Evolutionary conservation across 2,888 invertebrate species (phyloP).

Genomic region (Cataglyphis albicans): DNA sequence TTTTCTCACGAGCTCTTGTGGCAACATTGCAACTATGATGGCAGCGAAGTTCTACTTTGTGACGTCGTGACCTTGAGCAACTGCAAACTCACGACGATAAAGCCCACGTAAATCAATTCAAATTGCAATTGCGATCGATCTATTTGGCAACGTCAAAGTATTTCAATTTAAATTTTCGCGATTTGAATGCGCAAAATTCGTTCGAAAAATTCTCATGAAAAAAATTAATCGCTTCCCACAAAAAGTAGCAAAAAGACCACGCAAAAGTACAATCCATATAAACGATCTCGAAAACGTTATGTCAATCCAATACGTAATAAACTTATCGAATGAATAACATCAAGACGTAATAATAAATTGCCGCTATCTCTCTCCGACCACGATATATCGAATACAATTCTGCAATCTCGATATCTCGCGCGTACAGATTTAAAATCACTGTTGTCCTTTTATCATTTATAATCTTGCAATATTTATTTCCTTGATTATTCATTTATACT

Average conservation of each 20-base stretch:
- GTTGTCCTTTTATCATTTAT: not conserved
- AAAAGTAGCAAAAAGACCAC: not conserved
- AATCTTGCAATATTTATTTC: not conserved
- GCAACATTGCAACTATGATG: constrained; percentile 65
- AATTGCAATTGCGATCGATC: constrained; percentile 27
- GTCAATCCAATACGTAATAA: constrained; percentile 41
- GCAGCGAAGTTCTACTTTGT: constrained; percentile 67
- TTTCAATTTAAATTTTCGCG: not conserved
- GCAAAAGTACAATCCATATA: not conserved
- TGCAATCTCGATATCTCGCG: constrained; percentile 28
- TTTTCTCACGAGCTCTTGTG: constrained; percentile 58
- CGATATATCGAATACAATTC: constrained; percentile 19
- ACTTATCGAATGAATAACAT: constrained; percentile 25
- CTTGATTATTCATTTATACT: not conserved
- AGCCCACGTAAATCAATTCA: constrained; percentile 44
- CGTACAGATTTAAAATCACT: not conserved
- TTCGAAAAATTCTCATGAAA: not conserved
- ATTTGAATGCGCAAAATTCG: not conserved
- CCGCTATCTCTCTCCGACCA: not conserved
- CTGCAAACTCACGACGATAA: constrained; percentile 55
- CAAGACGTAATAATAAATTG: constrained; percentile 21
- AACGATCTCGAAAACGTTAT: not conserved
- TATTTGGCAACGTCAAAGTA: not conserved
- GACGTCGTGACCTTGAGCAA: constrained; percentile 68
- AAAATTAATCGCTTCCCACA: not conserved